phyloP scores from a whole-genome alignment of 2,113 vertebrate genomes.

The Halcyon malimbica region DNA sequence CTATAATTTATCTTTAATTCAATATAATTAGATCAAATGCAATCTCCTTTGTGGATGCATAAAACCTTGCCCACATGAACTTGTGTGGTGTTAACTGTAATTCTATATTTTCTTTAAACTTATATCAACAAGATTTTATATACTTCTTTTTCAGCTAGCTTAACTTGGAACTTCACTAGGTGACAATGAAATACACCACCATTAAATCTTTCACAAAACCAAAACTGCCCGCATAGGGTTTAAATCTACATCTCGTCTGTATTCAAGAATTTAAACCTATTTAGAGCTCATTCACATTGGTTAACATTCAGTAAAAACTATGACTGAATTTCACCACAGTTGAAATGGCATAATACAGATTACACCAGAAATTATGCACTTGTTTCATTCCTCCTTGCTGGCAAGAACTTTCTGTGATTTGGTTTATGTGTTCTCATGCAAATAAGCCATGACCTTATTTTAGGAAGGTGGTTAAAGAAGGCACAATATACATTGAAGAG shows the following conservation, averaged over 20 bases:
- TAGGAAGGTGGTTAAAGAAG: background rate
- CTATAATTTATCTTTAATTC: constrained; percentile 46
- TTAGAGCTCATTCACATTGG: background rate
- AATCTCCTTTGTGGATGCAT: background rate
- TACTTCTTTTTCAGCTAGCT: background rate
- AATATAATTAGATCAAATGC: constrained; percentile 35
- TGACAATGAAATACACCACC: background rate
- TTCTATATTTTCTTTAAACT: background rate
- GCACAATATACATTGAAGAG: background rate
- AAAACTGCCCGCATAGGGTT: background rate
- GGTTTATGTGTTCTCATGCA: background rate
- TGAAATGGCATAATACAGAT: background rate
- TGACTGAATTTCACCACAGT: background rate
- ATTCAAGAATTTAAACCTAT: background rate
- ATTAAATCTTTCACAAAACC: background rate
- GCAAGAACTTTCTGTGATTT: background rate
- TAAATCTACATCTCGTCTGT: background rate
- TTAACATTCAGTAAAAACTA: background rate
- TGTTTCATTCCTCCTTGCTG: background rate
- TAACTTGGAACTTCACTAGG: background rate
- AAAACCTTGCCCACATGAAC: background rate
- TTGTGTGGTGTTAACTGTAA: background rate
- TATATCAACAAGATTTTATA: background rate
- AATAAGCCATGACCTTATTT: background rate
- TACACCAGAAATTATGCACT: background rate